These are phyloP conservation scores for Drosophila meridiana DNA, from an alignment of 2,888 invertebrate genomes.

Conservation along the genomic window DNA sequence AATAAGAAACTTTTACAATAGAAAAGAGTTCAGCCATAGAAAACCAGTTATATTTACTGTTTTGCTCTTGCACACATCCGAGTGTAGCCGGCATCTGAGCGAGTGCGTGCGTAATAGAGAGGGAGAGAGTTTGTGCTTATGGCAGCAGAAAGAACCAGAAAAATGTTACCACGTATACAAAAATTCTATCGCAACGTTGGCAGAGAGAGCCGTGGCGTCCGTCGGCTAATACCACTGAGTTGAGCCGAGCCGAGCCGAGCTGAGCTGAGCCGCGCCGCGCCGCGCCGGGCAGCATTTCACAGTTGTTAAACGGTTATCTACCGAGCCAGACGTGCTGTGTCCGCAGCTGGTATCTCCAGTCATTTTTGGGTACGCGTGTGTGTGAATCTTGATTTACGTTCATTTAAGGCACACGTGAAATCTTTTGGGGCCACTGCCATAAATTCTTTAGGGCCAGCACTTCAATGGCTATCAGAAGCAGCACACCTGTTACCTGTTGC, in stretches of 20 bases:
- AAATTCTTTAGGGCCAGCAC: conserved; percentile 31
- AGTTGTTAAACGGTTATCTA: conserved; percentile 60
- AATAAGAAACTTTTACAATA: conserved; percentile 25
- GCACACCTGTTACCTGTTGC: conserved; percentile 67
- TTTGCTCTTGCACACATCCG: neutral
- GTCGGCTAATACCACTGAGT: conserved; percentile 61
- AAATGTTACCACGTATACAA: conserved; percentile 79
- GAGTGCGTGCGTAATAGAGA: neutral
- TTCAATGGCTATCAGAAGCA: conserved; percentile 39
- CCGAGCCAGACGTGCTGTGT: conserved; percentile 55
- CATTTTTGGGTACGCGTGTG: conserved; percentile 13
- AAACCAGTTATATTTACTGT: conserved; percentile 62
- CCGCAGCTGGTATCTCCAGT: conserved; percentile 26
- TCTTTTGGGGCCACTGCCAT: conserved; percentile 30
- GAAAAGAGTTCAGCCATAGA: conserved; percentile 10
- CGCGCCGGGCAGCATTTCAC: conserved; percentile 49
- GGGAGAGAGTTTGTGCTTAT: conserved; percentile 1
- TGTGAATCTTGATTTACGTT: neutral
- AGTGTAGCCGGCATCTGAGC: conserved; percentile 31
- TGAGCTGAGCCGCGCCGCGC: conserved; percentile 7
- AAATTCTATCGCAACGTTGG: conserved; percentile 40
- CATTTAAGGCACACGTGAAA: conserved; percentile 19
- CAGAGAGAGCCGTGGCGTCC: conserved; percentile 51
- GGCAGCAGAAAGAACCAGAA: conserved; percentile 58
- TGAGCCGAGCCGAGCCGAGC: conserved; percentile 5